These are phyloP conservation scores for Acinonyx jubatus DNA, from an alignment of 2,113 vertebrate species.

Conservation along the genomic window DNA sequence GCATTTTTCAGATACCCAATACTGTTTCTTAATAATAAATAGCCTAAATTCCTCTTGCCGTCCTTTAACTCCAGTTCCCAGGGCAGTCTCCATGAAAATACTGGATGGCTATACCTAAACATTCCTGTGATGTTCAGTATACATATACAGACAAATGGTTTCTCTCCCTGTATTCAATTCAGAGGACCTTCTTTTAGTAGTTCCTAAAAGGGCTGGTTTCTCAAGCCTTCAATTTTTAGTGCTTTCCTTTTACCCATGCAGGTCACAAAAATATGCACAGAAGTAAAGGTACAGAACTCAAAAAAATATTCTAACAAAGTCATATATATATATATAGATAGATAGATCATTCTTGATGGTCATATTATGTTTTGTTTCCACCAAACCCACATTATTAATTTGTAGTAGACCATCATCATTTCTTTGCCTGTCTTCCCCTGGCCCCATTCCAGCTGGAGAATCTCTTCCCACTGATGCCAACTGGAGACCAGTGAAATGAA, in stretches of 20 bases:
- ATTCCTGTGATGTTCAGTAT: neutral
- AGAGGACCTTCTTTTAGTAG: neutral
- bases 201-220: conserved; percentile 28
- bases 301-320: neutral
- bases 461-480: neutral
- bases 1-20: neutral
- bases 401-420: neutral
- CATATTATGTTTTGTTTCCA: neutral
- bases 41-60: neutral
- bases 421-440: neutral
- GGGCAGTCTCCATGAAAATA: neutral
- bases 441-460: neutral
- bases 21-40: neutral
- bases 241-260: neutral
- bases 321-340: too few species aligned
- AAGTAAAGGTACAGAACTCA: neutral
- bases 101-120: neutral
- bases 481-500: neutral
- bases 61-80: neutral
- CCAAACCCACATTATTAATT: neutral
- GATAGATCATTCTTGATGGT: neutral
- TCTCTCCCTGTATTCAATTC: neutral
- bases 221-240: neutral
- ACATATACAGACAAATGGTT: neutral
- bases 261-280: neutral